Conservation (phyloP, 2,113 vertebrate genomes). For the Peromyscus californicus region DNA sequence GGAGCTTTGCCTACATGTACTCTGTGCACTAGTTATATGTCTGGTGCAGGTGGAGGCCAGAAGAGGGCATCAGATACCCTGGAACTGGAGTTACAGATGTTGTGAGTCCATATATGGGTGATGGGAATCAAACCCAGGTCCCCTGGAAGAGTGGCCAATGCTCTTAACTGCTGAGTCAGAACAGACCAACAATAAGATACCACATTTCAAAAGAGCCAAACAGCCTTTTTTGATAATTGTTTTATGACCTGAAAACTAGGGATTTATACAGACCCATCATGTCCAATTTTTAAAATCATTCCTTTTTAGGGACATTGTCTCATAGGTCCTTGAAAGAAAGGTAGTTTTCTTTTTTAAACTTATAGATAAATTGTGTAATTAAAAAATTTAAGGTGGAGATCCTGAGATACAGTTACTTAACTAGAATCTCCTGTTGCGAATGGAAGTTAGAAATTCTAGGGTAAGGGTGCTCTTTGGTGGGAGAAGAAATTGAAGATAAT, state of each 20-base stretch:
- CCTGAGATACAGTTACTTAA: constrained; percentile 27
- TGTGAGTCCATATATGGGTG: background rate
- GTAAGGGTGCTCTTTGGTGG: background rate
- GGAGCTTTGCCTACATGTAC: background rate
- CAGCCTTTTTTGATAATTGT: background rate
- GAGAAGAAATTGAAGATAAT: constrained; percentile 38
- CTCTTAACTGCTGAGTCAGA: background rate
- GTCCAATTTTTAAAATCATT: constrained; percentile 15
- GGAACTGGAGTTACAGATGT: background rate
- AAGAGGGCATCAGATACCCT: no score
- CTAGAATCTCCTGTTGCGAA: background rate
- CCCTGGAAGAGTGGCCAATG: background rate
- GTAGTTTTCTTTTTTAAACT: background rate
- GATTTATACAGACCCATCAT: background rate
- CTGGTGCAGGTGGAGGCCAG: background rate
- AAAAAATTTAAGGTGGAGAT: background rate
- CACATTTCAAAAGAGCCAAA: background rate
- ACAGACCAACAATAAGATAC: background rate
- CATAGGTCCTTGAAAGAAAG: constrained; percentile 8
- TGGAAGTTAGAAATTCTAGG: constrained; percentile 16
- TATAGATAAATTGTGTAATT: background rate
- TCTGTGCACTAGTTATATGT: background rate
- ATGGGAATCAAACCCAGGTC: background rate
- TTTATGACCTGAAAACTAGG: constrained; percentile 5
- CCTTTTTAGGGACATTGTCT: background rate